A percentile compares a stretch with the other conserved stretches of the same genome.
Conservation (phyloP, 2,113 vertebrate genomes). For the Colinus virginianus region DNA sequence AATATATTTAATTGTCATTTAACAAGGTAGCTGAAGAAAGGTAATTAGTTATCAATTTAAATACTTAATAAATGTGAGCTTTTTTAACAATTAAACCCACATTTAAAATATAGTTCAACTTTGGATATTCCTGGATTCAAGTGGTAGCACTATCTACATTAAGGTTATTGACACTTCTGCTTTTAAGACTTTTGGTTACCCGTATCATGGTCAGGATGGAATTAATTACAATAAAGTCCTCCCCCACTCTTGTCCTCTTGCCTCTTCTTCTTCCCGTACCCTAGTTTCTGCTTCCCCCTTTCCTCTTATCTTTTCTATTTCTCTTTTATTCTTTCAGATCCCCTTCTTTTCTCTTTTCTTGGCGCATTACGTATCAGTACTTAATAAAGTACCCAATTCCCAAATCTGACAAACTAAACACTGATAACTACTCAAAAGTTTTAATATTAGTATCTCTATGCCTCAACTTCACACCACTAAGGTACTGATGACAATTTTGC, state of each 20-base stretch:
- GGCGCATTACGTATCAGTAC: background rate
- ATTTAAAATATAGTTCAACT: background rate
- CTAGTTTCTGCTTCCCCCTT: background rate
- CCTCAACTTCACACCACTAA: background rate
- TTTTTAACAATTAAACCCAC: conserved; percentile 56
- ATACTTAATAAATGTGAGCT: conserved; percentile 66
- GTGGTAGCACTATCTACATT: background rate
- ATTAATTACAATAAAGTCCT: background rate
- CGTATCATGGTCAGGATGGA: background rate
- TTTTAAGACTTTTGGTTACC: background rate
- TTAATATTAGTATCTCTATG: background rate
- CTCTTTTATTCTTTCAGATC: background rate
- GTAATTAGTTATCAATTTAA: conserved; percentile 76
- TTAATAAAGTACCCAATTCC: background rate
- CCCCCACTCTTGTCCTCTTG: background rate
- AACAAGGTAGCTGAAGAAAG: conserved; percentile 67
- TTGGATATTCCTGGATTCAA: background rate
- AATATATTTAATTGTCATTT: conserved; percentile 77
- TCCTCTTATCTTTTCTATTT: background rate
- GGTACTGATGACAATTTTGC: background rate
- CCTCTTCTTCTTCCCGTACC: background rate
- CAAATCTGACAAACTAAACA: background rate
- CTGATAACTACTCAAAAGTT: background rate
- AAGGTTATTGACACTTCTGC: background rate
- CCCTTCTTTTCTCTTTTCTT: background rate